Evolutionary conservation across 2,888 invertebrate genomes (phyloP), one percentile per base, ranked within the genome.

Genomic region (Apamea crenata): DNA sequence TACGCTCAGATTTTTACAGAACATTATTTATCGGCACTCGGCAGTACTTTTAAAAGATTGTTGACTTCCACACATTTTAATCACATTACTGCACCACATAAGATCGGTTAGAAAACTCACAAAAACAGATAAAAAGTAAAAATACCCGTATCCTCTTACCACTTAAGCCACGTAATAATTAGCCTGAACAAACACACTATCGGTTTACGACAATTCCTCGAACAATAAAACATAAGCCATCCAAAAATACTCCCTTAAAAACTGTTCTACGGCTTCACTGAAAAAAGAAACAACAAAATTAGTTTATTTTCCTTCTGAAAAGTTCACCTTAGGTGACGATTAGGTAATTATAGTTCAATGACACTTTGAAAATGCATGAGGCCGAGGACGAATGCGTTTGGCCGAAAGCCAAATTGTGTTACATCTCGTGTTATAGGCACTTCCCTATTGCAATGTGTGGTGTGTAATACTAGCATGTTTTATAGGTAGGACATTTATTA

Each of bases 261-360:
- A 40, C 32, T 32, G n/a, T 61, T 63, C 32, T 21, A 50, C 25
- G 63, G 36, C 69, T 73, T 50, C 61, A 68, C 47, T 21, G 10
- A 70, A 75, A 63, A 76, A 67, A 59, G 14, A 56, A 56, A 71
- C 32, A 47, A 74, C 32, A 10, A n/a, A 65, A 56, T 36, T 36
- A 59, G 63, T 70, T 56, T 69, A 78, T 85, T 73, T 77, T 77
- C 56, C 36, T 70, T 25, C n/a, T 50, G 56, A 47, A 53, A 65
- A 73, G 36, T 68, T 56, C 14, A 47, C 61, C 68, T 68, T 80
- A 85, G 77, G 78, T 87, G 87, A 71, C 70, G 81, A 88, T 89
- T 87, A 87, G 87, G 87, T 90, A 91, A 91, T 90, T 86, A 89
- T 87, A 88, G 91, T 90, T 89, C 88, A 91, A 88, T 90, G 91